Evolutionary conservation across 2,888 invertebrate genomes (phyloP).

Genomic region (Chromoteleia sp.): DNA sequence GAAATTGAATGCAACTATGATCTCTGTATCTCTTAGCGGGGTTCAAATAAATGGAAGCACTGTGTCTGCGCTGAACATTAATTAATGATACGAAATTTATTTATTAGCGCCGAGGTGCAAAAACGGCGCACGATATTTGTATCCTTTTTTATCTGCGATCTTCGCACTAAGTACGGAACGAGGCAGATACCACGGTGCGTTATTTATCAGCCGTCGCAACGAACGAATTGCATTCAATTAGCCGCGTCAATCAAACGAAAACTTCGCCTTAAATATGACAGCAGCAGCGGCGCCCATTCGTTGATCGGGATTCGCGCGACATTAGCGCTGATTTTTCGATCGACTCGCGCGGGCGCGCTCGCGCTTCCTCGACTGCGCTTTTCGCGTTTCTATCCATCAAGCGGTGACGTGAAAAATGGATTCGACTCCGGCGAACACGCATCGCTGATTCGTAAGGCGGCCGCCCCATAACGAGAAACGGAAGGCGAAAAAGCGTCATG

Average conservation of each 20-base stretch:
- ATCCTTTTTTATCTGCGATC: slow-evolving; percentile 38
- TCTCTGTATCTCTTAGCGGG: slow-evolving; percentile 31
- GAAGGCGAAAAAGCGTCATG: slow-evolving; percentile 62
- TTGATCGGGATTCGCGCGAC: slow-evolving; percentile 15
- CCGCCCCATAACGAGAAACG: slow-evolving; percentile 52
- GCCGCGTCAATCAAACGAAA: slow-evolving; percentile 27
- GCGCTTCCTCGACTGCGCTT: slow-evolving; percentile 27
- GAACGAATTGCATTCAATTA: slow-evolving; percentile 32
- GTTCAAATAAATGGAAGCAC: slow-evolving; percentile 38
- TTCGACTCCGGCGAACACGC: slow-evolving; percentile 75
- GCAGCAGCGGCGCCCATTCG: neutral
- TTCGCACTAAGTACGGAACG: slow-evolving; percentile 13
- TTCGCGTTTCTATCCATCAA: slow-evolving; percentile 80
- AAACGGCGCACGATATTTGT: slow-evolving; percentile 39
- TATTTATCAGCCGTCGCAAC: slow-evolving; percentile 29
- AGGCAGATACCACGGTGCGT: slow-evolving; percentile 18
- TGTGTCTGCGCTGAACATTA: slow-evolving; percentile 48
- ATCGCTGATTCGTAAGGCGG: slow-evolving; percentile 75
- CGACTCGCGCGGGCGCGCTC: slow-evolving; percentile 9
- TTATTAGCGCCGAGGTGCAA: slow-evolving; percentile 35
- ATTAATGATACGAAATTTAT: slow-evolving; percentile 52
- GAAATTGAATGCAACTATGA: slow-evolving; percentile 26
- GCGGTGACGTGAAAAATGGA: slow-evolving; percentile 80
- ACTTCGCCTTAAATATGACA: slow-evolving; percentile 3
- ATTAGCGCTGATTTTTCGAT: slow-evolving; percentile 40